Percentiles rank a stretch among this genome's conserved stretches.
Evolutionary conservation across 2,797 vertebrate species (phyloP).

Genomic region (Myiotriccus ornatus): DNA sequence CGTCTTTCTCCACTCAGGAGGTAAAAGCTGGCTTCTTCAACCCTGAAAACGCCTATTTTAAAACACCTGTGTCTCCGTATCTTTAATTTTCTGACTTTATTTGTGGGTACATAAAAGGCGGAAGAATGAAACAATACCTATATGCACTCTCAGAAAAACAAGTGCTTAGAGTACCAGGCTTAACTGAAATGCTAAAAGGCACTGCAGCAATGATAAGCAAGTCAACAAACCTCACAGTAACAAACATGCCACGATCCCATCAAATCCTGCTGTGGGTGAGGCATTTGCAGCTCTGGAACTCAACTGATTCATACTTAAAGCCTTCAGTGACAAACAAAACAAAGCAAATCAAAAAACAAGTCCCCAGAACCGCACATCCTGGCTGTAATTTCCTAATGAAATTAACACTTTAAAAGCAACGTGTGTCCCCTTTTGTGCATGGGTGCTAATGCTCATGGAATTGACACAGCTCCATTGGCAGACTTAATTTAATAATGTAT

Average conservation of each 20-base stretch:
- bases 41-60: neutral
- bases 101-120: neutral
- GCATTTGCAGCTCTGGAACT: neutral
- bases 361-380: neutral
- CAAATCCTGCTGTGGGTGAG: neutral
- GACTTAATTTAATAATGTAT: neutral
- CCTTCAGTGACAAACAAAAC: neutral
- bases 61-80: neutral
- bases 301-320: neutral
- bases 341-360: neutral
- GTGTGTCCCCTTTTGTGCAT: neutral
- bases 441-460: neutral
- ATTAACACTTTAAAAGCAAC: neutral
- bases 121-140: neutral
- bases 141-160: neutral
- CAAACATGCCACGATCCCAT: neutral
- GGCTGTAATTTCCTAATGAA: neutral
- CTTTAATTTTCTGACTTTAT: neutral
- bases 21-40: neutral
- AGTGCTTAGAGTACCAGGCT: neutral
- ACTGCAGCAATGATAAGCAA: neutral
- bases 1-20: neutral
- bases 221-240: neutral
- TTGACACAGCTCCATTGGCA: neutral
- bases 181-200: neutral